Percentiles rank a stretch among this genome's conserved stretches.
phyloP scores from a whole-genome alignment of 2,888 invertebrate species.

The Drosophila kokeensis region DNA sequence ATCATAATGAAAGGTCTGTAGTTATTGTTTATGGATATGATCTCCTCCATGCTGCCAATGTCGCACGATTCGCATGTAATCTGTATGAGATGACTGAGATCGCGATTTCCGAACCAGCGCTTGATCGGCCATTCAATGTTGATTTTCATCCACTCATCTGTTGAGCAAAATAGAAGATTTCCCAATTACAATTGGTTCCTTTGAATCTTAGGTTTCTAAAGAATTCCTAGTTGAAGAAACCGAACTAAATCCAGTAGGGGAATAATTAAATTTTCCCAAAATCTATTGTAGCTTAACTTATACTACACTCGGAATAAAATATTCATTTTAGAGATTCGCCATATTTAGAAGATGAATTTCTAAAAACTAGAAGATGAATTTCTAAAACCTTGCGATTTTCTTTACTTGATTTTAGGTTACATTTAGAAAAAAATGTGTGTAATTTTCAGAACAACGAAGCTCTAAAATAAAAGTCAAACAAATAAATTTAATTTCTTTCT shows the following conservation, averaged over 20 bases:
- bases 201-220: not conserved
- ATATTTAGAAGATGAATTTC: too few relatives aligned
- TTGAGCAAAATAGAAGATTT: not conserved
- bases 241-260: not conserved
- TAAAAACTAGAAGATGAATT: too few relatives aligned
- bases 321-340: not conserved
- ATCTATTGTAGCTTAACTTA: not conserved
- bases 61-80: constrained; percentile 92
- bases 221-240: not conserved
- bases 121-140: constrained; percentile 91
- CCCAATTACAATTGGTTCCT: not conserved
- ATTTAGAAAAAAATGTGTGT: too few relatives aligned
- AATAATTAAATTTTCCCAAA: not conserved
- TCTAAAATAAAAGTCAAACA: not conserved
- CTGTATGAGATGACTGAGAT: constrained; percentile 90
- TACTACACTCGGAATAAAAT: not conserved
- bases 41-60: constrained; percentile 86
- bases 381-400: not conserved
- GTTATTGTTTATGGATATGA: constrained; percentile 90
- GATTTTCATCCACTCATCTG: constrained; percentile 93
- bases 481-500: not conserved
- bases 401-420: not conserved
- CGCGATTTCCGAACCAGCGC: constrained; percentile 90
- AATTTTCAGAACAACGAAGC: too few relatives aligned
- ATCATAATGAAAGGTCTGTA: constrained; percentile 92